phyloP scores from a whole-genome alignment of 2,113 vertebrate species.

The Propithecus coquereli region DNA sequence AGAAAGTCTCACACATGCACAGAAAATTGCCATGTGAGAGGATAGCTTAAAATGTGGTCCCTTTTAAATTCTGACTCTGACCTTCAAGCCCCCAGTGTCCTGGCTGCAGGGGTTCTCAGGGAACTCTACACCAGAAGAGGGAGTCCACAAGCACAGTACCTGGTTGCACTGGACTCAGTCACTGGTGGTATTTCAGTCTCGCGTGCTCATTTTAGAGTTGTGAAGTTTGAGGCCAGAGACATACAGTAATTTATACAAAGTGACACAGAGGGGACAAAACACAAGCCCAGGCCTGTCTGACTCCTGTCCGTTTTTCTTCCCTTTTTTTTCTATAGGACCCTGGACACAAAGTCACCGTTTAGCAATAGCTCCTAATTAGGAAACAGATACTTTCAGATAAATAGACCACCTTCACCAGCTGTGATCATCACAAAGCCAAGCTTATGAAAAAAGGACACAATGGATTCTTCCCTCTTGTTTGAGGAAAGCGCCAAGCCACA shows the following conservation, averaged over 20 bases:
- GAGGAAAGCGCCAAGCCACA: background rate
- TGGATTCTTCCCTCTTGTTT: background rate
- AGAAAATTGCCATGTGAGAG: background rate
- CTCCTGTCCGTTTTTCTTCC: background rate
- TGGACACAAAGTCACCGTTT: background rate
- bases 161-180: background rate
- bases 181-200: background rate
- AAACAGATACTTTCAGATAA: background rate
- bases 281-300: background rate
- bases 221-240: background rate
- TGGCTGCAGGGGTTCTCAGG: background rate
- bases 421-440: background rate
- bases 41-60: background rate
- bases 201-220: background rate
- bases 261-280: background rate
- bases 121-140: background rate
- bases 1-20: background rate
- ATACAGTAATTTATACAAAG: background rate
- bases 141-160: background rate
- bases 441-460: background rate
- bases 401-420: background rate
- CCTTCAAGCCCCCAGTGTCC: background rate
- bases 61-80: constrained; percentile 1
- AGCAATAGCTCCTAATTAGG: background rate
- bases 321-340: background rate